phyloP scores from a whole-genome alignment of 2,888 invertebrate species.

The Helicoverpa assulta region DNA sequence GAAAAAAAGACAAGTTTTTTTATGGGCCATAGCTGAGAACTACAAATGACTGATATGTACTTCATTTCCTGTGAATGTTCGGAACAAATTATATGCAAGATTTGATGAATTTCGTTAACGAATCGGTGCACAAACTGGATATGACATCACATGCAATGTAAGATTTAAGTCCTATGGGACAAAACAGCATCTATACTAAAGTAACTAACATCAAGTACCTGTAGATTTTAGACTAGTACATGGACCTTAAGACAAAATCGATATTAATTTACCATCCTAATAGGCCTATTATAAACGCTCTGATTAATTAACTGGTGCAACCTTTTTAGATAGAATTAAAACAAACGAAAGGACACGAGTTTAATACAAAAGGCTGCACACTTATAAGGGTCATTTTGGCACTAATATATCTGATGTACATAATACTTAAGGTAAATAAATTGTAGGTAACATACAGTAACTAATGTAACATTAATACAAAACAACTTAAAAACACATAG shows the following conservation, averaged over 20 bases:
- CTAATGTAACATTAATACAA: constrained; percentile 29
- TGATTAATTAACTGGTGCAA: constrained; percentile 55
- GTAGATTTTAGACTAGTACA: constrained; percentile 78
- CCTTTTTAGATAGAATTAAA: constrained; percentile 29
- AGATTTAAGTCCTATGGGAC: constrained; percentile 71
- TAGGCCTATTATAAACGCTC: constrained; percentile 80
- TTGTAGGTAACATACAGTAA: constrained; percentile 13
- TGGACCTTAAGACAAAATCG: constrained; percentile 77
- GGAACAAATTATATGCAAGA: constrained; percentile 24
- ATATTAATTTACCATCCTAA: constrained; percentile 72
- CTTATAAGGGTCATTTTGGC: constrained; percentile 60
- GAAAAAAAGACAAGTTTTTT: constrained; percentile 29
- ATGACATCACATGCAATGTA: constrained; percentile 73
- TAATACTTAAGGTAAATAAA: constrained; percentile 26
- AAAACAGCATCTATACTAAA: constrained; percentile 77
- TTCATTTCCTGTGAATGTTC: constrained; percentile 66
- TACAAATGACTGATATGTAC: constrained; percentile 80
- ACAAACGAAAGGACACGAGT: constrained; percentile 37
- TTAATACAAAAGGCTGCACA: constrained; percentile 51
- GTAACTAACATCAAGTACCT: constrained; percentile 85
- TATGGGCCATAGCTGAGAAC: constrained; percentile 54
- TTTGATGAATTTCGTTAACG: constrained; percentile 23
- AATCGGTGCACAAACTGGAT: constrained; percentile 51
- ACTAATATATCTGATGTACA: constrained; percentile 58
- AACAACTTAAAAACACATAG: constrained; percentile 34